Evolutionary conservation across 2,888 invertebrate genomes (phyloP), one percentile per base, ranked within the genome.

Genomic region (Allacma fusca): DNA sequence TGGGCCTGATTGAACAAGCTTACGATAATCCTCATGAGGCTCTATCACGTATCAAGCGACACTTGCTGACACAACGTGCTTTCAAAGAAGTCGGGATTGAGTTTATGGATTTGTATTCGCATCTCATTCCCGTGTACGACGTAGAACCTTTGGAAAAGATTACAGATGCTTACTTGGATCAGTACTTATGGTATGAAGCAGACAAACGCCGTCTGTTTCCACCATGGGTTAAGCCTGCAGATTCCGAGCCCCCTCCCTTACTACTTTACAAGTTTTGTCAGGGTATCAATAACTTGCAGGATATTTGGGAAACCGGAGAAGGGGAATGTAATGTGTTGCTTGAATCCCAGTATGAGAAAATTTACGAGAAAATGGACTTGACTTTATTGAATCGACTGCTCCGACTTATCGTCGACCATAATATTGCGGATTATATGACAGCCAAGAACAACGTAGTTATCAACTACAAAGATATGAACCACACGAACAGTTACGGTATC

Each of bases 401-500:
- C 73, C 92, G 98, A 84, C 89, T 99, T 75, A 99, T 99, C 85
- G 98, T 99, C 62, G 99, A 99, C 88, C 99, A 99, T 88, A 99
- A 99, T 87, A 99, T 99, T 86, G 99, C 99, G 84, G 99, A 99
- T 91, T 99, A 99, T 88, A 99, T 99, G 98, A 98, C 99, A 0
- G 98, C 99, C 1, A 99, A 99, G 88, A 99, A 99, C 88, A 99
- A 99, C 88, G 97, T 99, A n/a, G 96, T 98, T 75, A 98, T 99
- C 82, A 99, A 98, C 88, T 99, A 99, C 88, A 99, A 98, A 90
- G 99, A 99, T 87, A 99, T 99, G 99, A 99, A 99, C 88, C 99
- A 99, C 87, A 98, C 98, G 0, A 99, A 99, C 91, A 97, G 98
- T 85, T 99, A 99, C 87, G 99, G 99, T 78, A 97, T 98, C 79